Evolutionary conservation across 2,113 vertebrate species (phyloP), one percentile per base, ranked within the genome.

Genomic region (Boleophthalmus pectinirostris): DNA sequence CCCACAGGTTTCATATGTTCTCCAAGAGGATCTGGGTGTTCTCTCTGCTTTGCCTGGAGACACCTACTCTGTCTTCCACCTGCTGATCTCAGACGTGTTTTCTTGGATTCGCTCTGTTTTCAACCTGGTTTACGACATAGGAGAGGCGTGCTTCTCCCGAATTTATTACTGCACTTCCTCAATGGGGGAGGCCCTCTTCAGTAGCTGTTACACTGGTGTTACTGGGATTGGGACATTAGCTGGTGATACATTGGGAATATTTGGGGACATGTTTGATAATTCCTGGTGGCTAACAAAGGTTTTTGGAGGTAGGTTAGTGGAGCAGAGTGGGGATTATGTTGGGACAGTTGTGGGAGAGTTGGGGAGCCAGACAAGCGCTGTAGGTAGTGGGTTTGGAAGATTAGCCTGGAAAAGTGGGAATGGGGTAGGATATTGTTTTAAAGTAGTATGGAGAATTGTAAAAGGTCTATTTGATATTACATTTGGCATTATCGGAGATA

Each of bases 1-100:
- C 1, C 25, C 70, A 65, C 82, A 93, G 90, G 75, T 93, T 18
- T 65, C 60, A 0, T 91, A 93, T 1, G 66, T 94, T 67, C 71
- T 93, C 33, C 88, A 89, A 67, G 91, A 94, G 61, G 92, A 94
- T 25, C 63, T 92, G 3, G 81, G 79, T 11, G 88, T 93, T 65
- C 86, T 94, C 16, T 73, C 78, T 2, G 47, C 86, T 0, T 49
- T 94, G 20, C 93, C 92, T 12, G 81, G 78, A 29, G 87, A 93
- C 20, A 87, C 83, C 24, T 71, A 72, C 71, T 76, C 77, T 18
- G 23, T 94, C 20, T 7, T 92, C 57, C 74, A 90, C 69, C 90
- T 92, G 25, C 7, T 94, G 70, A 75, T 72, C 16, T 91, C 87
- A 12, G 93, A 92, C 57, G 18, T 90, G 16, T 53, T 78, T 14